Evolutionary conservation across 2,797 vertebrate genomes (phyloP).

Genomic region (Echiichthys vipera): DNA sequence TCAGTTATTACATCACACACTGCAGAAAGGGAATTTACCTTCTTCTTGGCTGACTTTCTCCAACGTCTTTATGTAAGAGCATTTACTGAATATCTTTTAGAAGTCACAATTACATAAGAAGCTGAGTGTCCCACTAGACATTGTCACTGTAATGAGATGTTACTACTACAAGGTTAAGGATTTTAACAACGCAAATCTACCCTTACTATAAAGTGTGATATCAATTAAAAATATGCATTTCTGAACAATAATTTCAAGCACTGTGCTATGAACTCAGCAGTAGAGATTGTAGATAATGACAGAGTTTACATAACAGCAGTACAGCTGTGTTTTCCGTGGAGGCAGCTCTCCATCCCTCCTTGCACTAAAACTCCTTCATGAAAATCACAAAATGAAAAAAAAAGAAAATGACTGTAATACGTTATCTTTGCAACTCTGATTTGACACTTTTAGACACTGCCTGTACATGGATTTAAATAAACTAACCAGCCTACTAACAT

Average conservation of each 20-base stretch:
- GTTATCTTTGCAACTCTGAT: neutral
- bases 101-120: conserved; percentile 17
- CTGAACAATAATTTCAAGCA: conserved; percentile 30
- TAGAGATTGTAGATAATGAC: conserved; percentile 35
- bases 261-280: conserved; percentile 33
- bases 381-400: neutral
- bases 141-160: neutral
- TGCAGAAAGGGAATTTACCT: conserved; percentile 32
- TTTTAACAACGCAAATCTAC: neutral
- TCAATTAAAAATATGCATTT: neutral
- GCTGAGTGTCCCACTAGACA: neutral
- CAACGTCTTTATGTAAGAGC: conserved; percentile 29
- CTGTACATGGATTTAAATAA: neutral
- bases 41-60: conserved; percentile 28
- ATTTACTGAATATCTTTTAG: conserved; percentile 7
- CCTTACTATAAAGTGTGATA: neutral
- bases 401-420: neutral
- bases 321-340: conserved; percentile 49
- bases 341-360: neutral
- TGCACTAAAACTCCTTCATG: neutral
- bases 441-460: neutral
- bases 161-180: neutral
- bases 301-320: conserved; percentile 23
- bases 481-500: neutral
- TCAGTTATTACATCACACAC: conserved; percentile 53